Evolutionary conservation across 2,797 vertebrate species (phyloP), one percentile per base, ranked within the genome.

Genomic region (Sternarchorhynchus goeldii): DNA sequence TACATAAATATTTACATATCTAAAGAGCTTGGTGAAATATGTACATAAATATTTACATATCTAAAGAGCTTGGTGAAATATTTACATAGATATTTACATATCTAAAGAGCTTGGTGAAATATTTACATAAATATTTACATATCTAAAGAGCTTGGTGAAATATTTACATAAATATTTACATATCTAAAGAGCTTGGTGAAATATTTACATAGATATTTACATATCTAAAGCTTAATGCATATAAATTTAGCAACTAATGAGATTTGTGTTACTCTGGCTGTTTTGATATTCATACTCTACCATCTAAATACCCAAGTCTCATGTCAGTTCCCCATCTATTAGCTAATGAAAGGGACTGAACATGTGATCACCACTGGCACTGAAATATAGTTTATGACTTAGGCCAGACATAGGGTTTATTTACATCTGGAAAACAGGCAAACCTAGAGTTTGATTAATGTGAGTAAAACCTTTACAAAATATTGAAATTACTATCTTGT

Each of bases 21-120:
- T 25, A 21, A 79, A 75, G 34, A 60, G 65, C 39, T n/a, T 80
- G n/a, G 17, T 84, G 75, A 77, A 76, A 50, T 60, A 82, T 58
- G 78, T 62, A 66, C 77, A 78, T 69, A 14, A 70, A 67, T 25
- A 25, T 25, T 25, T 25, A 25, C 25, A 1, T 25, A 25, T 25
- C 25, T 25, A 21, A 79, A 75, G 34, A 60, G 65, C 39, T n/a
- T 80, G n/a, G 17, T 84, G 75, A 77, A 76, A 50, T 60, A 82
- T 58, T 81, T 62, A 66, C 77, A 78, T 69, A 14, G 66, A 67
- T 25, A 25, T 25, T 25, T 25, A 25, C 25, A 25, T 25, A 25
- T 25, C 12, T 50, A 50, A 50, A 50, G 45, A 60, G 65, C 39
- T n/a, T 80, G n/a, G 58, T 69, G 59, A 18, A 63, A 64, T 53